phyloP scores from a whole-genome alignment of 1,140 invertebrate species.

The Scaptomyza graminum region DNA sequence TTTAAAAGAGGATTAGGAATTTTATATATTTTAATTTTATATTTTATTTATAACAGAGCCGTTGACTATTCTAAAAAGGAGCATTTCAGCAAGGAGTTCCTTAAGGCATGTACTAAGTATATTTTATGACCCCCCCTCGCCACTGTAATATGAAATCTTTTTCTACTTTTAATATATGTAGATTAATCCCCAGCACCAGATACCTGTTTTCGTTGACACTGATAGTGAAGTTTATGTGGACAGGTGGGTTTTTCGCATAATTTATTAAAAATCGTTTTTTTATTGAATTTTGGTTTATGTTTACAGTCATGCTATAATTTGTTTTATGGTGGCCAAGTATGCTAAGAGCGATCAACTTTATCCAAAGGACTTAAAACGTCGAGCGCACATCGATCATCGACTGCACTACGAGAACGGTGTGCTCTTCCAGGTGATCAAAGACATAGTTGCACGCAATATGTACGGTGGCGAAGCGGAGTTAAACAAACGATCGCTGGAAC shows the following conservation, averaged over 20 bases:
- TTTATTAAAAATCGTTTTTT: not conserved
- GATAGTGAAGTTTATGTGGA: constrained; percentile 87
- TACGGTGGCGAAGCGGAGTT: constrained; percentile 71
- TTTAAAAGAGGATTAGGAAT: no score
- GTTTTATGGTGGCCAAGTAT: constrained; percentile 89
- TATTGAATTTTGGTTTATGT: not conserved
- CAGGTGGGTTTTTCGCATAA: constrained; percentile 76
- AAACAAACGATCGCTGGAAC: constrained; percentile 52
- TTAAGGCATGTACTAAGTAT: constrained; percentile 52
- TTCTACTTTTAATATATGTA: constrained; percentile 48
- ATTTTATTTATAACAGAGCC: constrained; percentile 28
- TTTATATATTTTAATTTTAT: not conserved
- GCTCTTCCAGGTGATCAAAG: constrained; percentile 84
- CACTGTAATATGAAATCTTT: not conserved
- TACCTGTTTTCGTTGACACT: constrained; percentile 88
- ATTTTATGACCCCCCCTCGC: no score
- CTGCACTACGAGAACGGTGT: constrained; percentile 89
- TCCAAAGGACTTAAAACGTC: constrained; percentile 86
- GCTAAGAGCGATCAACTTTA: constrained; percentile 87
- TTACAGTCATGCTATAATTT: constrained; percentile 88
- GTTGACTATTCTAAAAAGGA: constrained; percentile 75
- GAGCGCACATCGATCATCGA: constrained; percentile 89
- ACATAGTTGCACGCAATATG: constrained; percentile 75
- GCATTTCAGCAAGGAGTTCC: constrained; percentile 66
- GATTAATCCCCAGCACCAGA: constrained; percentile 87